Base-by-base conservation (phyloP, 2,797 vertebrate genomes). In the Tauraco hartlaubi region DNA sequence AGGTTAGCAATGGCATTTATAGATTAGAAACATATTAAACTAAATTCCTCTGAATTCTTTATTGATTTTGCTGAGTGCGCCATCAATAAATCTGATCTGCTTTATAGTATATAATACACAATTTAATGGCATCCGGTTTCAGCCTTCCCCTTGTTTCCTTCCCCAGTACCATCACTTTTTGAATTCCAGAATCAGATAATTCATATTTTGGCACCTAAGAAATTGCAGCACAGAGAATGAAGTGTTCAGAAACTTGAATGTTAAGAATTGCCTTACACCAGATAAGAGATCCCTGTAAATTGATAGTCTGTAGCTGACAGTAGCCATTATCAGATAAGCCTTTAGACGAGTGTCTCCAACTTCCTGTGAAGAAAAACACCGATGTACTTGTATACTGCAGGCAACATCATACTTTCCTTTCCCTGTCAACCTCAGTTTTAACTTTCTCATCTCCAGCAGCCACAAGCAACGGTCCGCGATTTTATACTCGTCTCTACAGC, bases 291-390 rank as follows among this genome's bases (percentile, higher is more conserved):
- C 17, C 39, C 51, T 67, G 46, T 81, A 90, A 96, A 94, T 67
- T 90, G 92, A 87, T 89, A 81, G 76, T 85, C 66, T 95, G 44
- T 77, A 91, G 79, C 67, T 94, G 89, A 85, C 91, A 93, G 91
- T 23, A 75, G n/a, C 74, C 76, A 84, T 94, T 94, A 86, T 73
- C 88, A 96, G 88, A 95, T 86, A 94, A 92, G 85, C 43, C 66
- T 92, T 92, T 86, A 86, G 66, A 96, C 61, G 9, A 90, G 52
- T 18, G 33, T 51, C 85, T 96, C n/a, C 73, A 90, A 33, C 79
- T 91, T 90, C 59, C 61, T 75, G 69, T 51, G 90, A 92, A 92
- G 76, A 88, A 95, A 96, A 92, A 92, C 84, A 94, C 73, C 5
- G 2, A 52, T 48, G 62, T 77, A 75, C 41, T 95, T 82, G 63